These are phyloP conservation scores for Hemiprocne comata DNA, from an alignment of 2,113 vertebrate genomes.

Conservation along the genomic window DNA sequence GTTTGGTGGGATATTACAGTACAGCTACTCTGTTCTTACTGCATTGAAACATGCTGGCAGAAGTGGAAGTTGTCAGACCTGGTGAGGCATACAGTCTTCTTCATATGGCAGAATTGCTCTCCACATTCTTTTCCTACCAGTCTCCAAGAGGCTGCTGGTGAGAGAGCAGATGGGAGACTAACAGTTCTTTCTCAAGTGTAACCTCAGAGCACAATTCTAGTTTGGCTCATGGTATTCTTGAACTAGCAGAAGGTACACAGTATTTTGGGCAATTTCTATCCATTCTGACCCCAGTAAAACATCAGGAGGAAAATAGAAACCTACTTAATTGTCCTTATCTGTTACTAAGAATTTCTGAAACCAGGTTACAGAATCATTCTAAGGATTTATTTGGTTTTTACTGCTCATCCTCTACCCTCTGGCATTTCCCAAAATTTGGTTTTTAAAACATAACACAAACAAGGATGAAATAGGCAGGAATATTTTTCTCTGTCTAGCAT, in stretches of 20 bases:
- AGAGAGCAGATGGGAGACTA: neutral
- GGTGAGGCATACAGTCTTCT: accelerated
- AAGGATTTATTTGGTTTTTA: neutral
- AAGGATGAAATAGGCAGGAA: neutral
- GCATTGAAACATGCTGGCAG: neutral
- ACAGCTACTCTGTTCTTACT: neutral
- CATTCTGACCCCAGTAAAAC: neutral
- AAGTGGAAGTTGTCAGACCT: neutral
- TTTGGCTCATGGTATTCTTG: neutral
- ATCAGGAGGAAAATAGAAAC: neutral
- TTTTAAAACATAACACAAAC: neutral
- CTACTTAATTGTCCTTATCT: neutral
- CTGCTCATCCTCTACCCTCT: neutral
- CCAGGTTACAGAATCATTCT: neutral
- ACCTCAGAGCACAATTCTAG: neutral
- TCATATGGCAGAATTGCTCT: neutral
- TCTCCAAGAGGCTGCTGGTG: neutral
- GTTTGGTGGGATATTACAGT: neutral
- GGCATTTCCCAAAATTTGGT: neutral
- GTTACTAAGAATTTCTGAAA: neutral
- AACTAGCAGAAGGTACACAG: neutral
- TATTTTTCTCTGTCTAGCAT: neutral
- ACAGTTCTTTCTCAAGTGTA: neutral
- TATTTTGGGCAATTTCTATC: neutral
- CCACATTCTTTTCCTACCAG: neutral